Evolutionary conservation across 2,888 invertebrate genomes (phyloP).

Genomic region (Cephus spinipes): DNA sequence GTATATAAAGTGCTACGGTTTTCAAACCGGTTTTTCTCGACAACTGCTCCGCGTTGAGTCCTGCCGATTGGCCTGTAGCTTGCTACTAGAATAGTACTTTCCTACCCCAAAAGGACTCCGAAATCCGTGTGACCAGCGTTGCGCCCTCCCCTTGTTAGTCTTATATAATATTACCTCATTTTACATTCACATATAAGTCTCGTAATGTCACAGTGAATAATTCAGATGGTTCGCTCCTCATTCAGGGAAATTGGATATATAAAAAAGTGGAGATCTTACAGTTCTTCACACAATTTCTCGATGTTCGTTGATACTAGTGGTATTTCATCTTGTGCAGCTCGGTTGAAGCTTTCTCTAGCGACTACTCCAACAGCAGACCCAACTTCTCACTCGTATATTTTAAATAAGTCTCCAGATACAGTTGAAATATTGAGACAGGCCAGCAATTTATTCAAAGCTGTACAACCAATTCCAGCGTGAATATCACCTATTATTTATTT

Average conservation of each 20-base stretch:
- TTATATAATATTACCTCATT: too few species aligned
- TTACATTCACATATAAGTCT: too few species aligned
- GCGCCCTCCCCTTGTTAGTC: too few species aligned
- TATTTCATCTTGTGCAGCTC: slow-evolving; percentile 22
- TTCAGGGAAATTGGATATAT: slow-evolving; percentile 10
- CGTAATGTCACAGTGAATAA: not conserved
- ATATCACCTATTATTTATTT: too few species aligned
- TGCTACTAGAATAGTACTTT: too few species aligned
- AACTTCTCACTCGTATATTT: slow-evolving; percentile 27
- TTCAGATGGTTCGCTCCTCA: slow-evolving; percentile 8
- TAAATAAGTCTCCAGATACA: slow-evolving; percentile 11
- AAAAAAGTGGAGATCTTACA: slow-evolving; percentile 16
- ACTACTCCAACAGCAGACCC: slow-evolving; percentile 22
- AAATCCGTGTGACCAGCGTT: too few species aligned
- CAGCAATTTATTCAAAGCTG: slow-evolving; percentile 23
- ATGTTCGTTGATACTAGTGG: slow-evolving; percentile 23
- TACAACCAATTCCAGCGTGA: slow-evolving; percentile 23
- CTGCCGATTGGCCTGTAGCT: too few species aligned
- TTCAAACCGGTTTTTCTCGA: too few species aligned
- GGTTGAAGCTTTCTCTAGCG: slow-evolving; percentile 21
- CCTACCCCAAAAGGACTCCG: too few species aligned
- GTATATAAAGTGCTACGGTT: too few species aligned
- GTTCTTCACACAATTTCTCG: slow-evolving; percentile 22
- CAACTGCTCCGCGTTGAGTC: too few species aligned
- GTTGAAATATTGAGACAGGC: slow-evolving; percentile 24